Evolutionary conservation across 2,888 invertebrate genomes (phyloP).

Genomic region (Tetranychus piercei): DNA sequence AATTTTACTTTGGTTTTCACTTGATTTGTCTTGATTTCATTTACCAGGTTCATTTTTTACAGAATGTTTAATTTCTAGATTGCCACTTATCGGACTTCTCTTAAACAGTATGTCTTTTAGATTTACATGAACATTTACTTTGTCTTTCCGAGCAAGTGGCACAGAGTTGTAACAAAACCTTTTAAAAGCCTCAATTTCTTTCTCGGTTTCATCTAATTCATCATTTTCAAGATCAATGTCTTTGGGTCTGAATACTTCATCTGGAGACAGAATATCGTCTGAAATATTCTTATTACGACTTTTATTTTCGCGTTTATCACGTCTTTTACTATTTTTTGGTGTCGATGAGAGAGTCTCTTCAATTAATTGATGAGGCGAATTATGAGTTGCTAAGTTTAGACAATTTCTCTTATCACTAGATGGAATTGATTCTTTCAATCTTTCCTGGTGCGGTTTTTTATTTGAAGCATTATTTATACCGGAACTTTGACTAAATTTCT

Average conservation of each 20-base stretch:
- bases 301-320: neutral
- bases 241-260: conserved; percentile 60
- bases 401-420: neutral
- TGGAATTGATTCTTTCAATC: neutral
- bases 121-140: conserved; percentile 38
- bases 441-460: too few species aligned
- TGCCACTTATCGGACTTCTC: too few species aligned
- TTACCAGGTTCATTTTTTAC: too few species aligned
- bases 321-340: neutral
- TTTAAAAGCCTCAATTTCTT: conserved; percentile 68
- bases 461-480: too few species aligned
- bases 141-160: conserved; percentile 51
- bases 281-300: conserved; percentile 27
- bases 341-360: neutral
- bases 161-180: conserved; percentile 50
- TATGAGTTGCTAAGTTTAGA: neutral
- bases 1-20: too few species aligned
- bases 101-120: too few species aligned
- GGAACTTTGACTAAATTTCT: too few species aligned
- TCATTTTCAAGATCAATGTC: conserved; percentile 57
- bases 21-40: too few species aligned
- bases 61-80: too few species aligned
- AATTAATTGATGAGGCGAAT: neutral
- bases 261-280: conserved; percentile 27
- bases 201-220: conserved; percentile 55